Base-by-base conservation (phyloP, 2,113 vertebrate genomes). In the Myotis brandtii region DNA sequence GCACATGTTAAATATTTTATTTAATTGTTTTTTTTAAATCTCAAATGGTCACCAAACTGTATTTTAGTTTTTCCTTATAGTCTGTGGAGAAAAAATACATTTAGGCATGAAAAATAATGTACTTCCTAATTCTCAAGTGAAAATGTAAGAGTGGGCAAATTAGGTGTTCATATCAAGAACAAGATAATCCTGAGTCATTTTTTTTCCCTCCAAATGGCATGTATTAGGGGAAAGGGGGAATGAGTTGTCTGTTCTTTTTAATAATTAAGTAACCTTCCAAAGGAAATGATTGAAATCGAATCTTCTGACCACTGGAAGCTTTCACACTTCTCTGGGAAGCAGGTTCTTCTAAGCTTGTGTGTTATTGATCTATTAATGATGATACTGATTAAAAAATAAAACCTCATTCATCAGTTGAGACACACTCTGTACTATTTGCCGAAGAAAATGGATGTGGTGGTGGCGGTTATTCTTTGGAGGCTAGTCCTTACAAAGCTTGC, bases 331-430 rank as follows among this genome's bases (percentile, higher is more conserved):
- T 95, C 82, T 86, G n/a, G 77, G 86, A 97, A 80, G 69, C 43
- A 86, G 48, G 54, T 40, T 91, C 73, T 95, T 95, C 86, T 94
- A 83, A 79, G 70, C 40, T 80, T 95, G 30, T 85, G 50, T 89
- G 43, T 93, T 97, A 96, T 94, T 93, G 95, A 93, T 97, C 97
- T 96, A 73, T 96, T 95, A 95, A 94, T 96, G 95, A 96, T 96
- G 75, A 73, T 67, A 25, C 89, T 94, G 93, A 94, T 96, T 96
- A 93, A 95, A 97, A 96, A 97, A 72, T 86, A 96, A 95, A 95
- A 34, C 89, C 81, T 92, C 95, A 93, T 96, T 96, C 92, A 96
- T 96, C 97, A 97, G 4, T 72, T 43, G 84, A 89, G 83, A 84
- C 59, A 48, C n/a, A 91, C 37, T 93, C 32, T 32, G 79, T 64